Conservation (phyloP, 2,797 vertebrate genomes). For the Channallabes apus region DNA sequence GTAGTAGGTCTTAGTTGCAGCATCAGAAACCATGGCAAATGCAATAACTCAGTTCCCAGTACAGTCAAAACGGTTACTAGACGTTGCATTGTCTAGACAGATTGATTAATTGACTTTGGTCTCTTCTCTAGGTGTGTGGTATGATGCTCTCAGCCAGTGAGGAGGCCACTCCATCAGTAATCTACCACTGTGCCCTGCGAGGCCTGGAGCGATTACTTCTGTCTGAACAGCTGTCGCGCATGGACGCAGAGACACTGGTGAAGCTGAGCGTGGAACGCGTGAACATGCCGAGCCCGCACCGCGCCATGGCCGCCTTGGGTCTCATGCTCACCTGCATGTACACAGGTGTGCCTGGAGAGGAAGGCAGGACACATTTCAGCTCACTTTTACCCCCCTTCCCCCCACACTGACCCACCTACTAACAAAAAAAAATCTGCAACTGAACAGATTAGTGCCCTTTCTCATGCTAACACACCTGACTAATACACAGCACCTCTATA, state of each 20-base stretch:
- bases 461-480: conserved; percentile 47
- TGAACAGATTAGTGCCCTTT: background rate
- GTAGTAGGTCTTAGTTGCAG: background rate
- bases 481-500: conserved; percentile 30
- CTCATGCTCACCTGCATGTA: conserved; percentile 99
- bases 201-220: conserved; percentile 94
- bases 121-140: conserved; percentile 81
- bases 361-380: conserved; percentile 63
- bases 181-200: conserved; percentile 93
- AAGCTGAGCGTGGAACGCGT: conserved; percentile 96
- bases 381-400: conserved; percentile 45
- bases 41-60: background rate
- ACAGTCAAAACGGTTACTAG: background rate
- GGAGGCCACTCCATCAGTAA: conserved; percentile 89
- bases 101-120: background rate
- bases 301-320: conserved; percentile 95
- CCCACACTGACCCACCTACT: conserved; percentile 49
- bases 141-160: conserved; percentile 94
- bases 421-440: conserved; percentile 21
- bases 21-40: background rate
- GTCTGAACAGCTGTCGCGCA: conserved; percentile 91
- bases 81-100: background rate
- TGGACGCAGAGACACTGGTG: conserved; percentile 90
- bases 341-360: conserved; percentile 80
- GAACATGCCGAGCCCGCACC: conserved; percentile 93